phyloP scores from a whole-genome alignment of 2,797 vertebrate species.

The Heliangelus exortis region DNA sequence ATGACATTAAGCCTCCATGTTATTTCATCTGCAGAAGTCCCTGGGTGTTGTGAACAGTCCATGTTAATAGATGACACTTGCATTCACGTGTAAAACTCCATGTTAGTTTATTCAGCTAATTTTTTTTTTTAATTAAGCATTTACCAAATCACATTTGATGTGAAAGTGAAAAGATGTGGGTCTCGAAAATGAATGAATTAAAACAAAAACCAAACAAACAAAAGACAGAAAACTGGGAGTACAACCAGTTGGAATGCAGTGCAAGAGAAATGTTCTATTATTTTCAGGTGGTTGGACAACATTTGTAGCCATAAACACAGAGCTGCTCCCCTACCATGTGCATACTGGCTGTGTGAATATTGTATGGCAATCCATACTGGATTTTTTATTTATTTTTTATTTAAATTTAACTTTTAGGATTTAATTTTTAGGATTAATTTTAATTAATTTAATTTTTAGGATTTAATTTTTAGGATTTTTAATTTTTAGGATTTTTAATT shows the following conservation, averaged over 20 bases:
- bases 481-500: no score
- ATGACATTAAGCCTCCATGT: neutral
- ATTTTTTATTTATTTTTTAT: no score
- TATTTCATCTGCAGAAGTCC: neutral
- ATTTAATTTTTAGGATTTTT: no score
- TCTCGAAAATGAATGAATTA: neutral
- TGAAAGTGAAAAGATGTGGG: neutral
- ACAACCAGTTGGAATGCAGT: neutral
- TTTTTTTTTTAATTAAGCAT: neutral
- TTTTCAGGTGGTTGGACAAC: fast-evolving
- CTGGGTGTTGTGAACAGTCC: neutral
- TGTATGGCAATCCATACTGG: neutral
- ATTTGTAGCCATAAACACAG: fast-evolving
- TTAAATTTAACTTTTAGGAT: no score
- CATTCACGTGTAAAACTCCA: neutral
- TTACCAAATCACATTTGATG: neutral
- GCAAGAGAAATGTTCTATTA: neutral
- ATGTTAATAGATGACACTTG: neutral
- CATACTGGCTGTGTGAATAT: neutral
- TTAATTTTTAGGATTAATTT: no score
- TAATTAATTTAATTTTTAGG: no score
- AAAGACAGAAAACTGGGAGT: neutral
- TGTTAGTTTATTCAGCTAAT: neutral
- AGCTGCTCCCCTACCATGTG: neutral
- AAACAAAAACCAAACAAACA: neutral